These are phyloP conservation scores for Monomorium pharaonis DNA, from an alignment of 1,140 invertebrate species.

Conservation along the genomic window DNA sequence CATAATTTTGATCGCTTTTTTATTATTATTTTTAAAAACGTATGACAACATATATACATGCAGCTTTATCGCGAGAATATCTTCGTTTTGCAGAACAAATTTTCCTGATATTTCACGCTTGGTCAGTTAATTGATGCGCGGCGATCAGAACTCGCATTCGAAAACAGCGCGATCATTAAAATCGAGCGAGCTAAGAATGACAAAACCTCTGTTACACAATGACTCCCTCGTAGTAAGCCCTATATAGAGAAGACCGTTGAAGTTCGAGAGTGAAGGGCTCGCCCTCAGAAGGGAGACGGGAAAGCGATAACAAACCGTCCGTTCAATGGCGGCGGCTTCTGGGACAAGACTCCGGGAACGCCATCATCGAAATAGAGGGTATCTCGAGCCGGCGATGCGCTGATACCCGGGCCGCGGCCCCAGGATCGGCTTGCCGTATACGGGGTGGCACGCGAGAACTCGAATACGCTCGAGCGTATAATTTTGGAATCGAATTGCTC, in stretches of 20 bases:
- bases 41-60: background rate
- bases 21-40: background rate
- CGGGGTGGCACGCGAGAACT: conserved; percentile 14
- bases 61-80: background rate
- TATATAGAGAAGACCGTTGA: conserved; percentile 33
- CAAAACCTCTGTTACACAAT: conserved; percentile 65
- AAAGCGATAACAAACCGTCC: conserved; percentile 69
- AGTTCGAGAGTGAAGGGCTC: conserved; percentile 51
- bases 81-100: background rate
- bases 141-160: background rate
- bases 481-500: background rate
- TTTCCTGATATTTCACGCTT: background rate
- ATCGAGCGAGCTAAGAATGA: conserved; percentile 53
- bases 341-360: conserved; percentile 60
- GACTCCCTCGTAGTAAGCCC: conserved; percentile 33
- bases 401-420: background rate
- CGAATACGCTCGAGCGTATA: background rate
- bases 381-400: conserved; percentile 48
- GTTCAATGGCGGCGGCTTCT: conserved; percentile 56
- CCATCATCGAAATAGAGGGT: conserved; percentile 68
- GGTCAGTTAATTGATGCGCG: background rate
- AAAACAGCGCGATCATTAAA: conserved; percentile 58
- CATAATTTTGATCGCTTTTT: background rate
- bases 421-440: conserved; percentile 5
- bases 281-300: conserved; percentile 27